phyloP scores from a whole-genome alignment of 2,888 invertebrate species.

The Tetheella fluctuosa region DNA sequence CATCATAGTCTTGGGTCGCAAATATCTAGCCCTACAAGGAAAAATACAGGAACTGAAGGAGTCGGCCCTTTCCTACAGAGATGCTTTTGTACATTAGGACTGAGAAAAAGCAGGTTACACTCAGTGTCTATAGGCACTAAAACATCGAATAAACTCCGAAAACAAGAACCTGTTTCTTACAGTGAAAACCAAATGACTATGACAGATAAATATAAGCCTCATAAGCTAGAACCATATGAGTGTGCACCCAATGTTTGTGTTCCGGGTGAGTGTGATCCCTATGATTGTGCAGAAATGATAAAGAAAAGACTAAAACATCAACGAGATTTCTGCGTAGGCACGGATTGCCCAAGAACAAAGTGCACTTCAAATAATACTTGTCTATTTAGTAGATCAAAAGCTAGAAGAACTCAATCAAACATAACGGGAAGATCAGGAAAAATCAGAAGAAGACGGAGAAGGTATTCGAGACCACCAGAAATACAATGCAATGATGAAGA shows the following conservation, averaged over 20 bases:
- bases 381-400: background rate
- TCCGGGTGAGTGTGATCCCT: constrained; percentile 41
- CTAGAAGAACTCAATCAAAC: background rate
- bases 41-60: background rate
- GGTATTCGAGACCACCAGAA: background rate
- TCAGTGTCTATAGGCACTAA: background rate
- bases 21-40: background rate
- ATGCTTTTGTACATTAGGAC: constrained; percentile 14
- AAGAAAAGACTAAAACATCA: constrained; percentile 19
- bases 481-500: background rate
- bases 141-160: constrained; percentile 3
- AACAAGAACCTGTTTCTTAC: background rate
- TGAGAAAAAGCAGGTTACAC: constrained; percentile 9
- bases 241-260: constrained; percentile 44
- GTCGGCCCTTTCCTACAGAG: constrained; percentile 16
- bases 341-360: background rate
- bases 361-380: background rate
- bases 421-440: background rate
- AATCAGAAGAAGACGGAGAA: background rate
- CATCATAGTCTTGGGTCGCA: background rate
- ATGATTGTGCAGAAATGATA: constrained; percentile 32
- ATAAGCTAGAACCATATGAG: constrained; percentile 35
- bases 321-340: background rate
- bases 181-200: constrained; percentile 2
- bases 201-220: constrained; percentile 27